phyloP scores from a whole-genome alignment of 2,113 vertebrate species.

The Alexandromys fortis region DNA sequence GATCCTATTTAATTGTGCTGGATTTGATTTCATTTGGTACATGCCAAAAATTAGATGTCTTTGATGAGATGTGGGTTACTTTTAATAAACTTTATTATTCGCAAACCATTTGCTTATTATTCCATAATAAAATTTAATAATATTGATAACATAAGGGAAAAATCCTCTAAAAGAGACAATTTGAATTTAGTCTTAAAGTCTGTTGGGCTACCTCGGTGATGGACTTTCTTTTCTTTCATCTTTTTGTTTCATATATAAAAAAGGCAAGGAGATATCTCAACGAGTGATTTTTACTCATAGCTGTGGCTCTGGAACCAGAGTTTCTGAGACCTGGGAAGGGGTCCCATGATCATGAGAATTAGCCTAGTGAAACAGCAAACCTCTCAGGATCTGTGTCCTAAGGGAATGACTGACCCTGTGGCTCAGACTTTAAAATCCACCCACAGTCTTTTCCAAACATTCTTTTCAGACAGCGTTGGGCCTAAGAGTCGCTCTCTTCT shows the following conservation, averaged over 20 bases:
- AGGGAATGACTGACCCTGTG: background rate
- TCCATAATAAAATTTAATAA: conserved; percentile 33
- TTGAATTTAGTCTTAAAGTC: background rate
- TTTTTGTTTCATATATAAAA: background rate
- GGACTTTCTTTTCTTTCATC: background rate
- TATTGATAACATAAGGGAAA: background rate
- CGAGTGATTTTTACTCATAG: background rate
- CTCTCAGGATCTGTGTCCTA: background rate
- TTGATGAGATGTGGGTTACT: background rate
- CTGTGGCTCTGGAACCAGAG: background rate
- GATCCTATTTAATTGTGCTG: background rate
- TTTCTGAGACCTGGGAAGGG: background rate
- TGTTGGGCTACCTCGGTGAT: background rate
- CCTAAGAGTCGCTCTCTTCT: background rate
- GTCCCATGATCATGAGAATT: background rate
- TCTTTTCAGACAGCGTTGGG: background rate
- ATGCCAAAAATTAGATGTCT: background rate
- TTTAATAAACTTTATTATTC: conserved; percentile 1
- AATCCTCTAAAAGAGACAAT: background rate
- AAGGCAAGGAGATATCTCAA: background rate
- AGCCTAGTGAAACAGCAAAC: background rate
- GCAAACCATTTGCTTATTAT: background rate
- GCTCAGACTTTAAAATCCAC: conserved; percentile 28
- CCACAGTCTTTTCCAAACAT: background rate
- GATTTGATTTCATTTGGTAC: background rate